These are phyloP conservation scores for Siderastrea radians DNA, from an alignment of 92 coral and sea anemone genomes.

Conservation along the genomic window DNA sequence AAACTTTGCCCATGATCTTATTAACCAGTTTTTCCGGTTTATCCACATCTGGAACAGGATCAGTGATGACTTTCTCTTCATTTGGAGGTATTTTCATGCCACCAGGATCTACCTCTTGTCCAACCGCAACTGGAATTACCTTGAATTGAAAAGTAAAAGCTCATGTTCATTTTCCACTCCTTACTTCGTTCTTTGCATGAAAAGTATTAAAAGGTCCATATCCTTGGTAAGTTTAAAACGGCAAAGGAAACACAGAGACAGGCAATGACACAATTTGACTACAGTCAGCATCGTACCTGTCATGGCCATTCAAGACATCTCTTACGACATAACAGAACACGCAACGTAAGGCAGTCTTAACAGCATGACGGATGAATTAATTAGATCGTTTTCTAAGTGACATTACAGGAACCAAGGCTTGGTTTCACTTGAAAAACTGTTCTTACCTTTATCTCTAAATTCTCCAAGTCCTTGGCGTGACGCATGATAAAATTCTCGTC, in stretches of 20 bases:
- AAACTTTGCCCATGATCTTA: conserved; percentile 50
- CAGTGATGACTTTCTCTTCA: conserved; percentile 37
- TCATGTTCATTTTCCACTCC: neutral
- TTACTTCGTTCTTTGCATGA: neutral
- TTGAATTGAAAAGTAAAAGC: conserved; percentile 9
- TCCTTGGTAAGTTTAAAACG: too few relatives aligned
- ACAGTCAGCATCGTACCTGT: too few relatives aligned
- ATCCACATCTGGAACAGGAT: conserved; percentile 25
- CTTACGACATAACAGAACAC: too few relatives aligned
- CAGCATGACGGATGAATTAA: too few relatives aligned
- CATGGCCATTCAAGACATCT: too few relatives aligned
- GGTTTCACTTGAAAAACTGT: too few relatives aligned
- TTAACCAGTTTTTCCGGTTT: conserved; percentile 43
- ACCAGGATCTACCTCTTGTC: conserved; percentile 48
- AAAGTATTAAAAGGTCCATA: too few relatives aligned
- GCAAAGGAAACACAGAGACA: too few relatives aligned
- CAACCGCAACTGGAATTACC: conserved; percentile 75
- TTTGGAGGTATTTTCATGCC: conserved; percentile 44
- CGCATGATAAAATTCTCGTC: conserved; percentile 8
- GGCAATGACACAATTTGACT: too few relatives aligned
- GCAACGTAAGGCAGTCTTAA: too few relatives aligned
- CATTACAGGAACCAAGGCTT: too few relatives aligned
- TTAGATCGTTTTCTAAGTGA: too few relatives aligned
- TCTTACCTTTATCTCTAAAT: conserved; percentile 26
- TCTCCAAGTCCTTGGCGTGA: conserved; percentile 23